phyloP scores from a whole-genome alignment of 1,140 invertebrate genomes.

The Eufriesea mexicana region DNA sequence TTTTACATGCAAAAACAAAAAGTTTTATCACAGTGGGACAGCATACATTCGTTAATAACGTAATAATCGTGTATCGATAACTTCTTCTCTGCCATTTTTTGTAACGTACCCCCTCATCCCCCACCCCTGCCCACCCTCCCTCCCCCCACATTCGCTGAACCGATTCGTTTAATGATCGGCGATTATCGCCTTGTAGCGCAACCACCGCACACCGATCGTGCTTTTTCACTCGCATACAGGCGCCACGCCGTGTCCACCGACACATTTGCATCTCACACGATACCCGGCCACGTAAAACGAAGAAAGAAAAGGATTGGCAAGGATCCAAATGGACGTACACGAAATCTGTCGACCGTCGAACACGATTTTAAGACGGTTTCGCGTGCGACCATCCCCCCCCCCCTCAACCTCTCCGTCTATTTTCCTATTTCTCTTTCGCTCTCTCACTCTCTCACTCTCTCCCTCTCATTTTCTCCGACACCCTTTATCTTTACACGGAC shows the following conservation, averaged over 20 bases:
- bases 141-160: conserved; percentile 1
- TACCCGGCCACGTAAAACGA: not conserved
- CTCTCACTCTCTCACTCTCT: not conserved
- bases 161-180: conserved; percentile 47
- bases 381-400: not conserved
- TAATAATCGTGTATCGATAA: conserved; percentile 75
- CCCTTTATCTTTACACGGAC: not conserved
- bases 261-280: not conserved
- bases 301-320: conserved; percentile 34
- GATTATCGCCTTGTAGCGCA: conserved; percentile 51
- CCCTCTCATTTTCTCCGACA: not conserved
- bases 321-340: conserved; percentile 49
- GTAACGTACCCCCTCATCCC: not conserved
- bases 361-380: conserved; percentile 12
- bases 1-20: conserved; percentile 82
- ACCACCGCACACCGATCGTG: not conserved
- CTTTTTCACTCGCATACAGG: conserved; percentile 20
- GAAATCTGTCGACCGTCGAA: conserved; percentile 18
- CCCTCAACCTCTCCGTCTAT: not conserved
- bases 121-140: not conserved
- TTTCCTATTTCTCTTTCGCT: not conserved
- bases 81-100: conserved; percentile 46
- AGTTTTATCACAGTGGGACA: conserved; percentile 82
- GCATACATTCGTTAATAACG: conserved; percentile 80
- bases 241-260: not conserved